Base-by-base conservation (phyloP, 2,113 vertebrate species). In the Brachyhypopomus gauderio region DNA sequence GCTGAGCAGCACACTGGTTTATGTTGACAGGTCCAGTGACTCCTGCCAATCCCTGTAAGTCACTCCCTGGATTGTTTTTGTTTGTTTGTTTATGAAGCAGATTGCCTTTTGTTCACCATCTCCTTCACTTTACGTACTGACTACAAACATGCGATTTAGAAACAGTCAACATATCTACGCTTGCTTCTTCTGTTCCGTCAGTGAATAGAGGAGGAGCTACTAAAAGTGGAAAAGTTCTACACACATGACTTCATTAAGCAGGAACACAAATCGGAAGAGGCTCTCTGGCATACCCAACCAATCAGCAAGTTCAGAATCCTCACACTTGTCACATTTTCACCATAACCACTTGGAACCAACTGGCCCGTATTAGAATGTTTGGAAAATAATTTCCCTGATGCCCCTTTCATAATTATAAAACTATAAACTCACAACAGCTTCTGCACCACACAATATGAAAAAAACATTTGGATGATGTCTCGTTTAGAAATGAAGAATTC, bases 1-100 rank as follows among this genome's bases (percentile, higher is more conserved):
- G n/a, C n/a, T 72, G 48, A 84, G 79, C 72, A 80, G 85, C 83
- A 82, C 38, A 85, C 80, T 79, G 80, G 81, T 79, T 75, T 63
- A 11, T 69, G 58, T 55, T 78, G 75, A 60, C 69, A 59, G 69
- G 60, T 79, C 41, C 72, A 82, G 70, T 72, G 64, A 72, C 30
- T 30, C 64, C 78, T 72, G 78, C 58, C 66, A 64, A 82, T 82
- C 71, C 76, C 80, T 22, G 76, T 36, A 55, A 71, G 77, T 22
- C 22, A 70, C 36, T 38, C 41, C 59, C 56, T 79, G 77, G 77
- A 60, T 72, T 60, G 36, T 56, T 23, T 25, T 66, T 66, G 0
- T 60, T 60, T 27, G 14, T 23, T 9, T 62, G 11, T 25, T 34
- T 8, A 60, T 60, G 34, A 78, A 78, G 19, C 63, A 41, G 75